Conservation (phyloP, 2,113 vertebrate species). For the Cyprinodon variegatus region DNA sequence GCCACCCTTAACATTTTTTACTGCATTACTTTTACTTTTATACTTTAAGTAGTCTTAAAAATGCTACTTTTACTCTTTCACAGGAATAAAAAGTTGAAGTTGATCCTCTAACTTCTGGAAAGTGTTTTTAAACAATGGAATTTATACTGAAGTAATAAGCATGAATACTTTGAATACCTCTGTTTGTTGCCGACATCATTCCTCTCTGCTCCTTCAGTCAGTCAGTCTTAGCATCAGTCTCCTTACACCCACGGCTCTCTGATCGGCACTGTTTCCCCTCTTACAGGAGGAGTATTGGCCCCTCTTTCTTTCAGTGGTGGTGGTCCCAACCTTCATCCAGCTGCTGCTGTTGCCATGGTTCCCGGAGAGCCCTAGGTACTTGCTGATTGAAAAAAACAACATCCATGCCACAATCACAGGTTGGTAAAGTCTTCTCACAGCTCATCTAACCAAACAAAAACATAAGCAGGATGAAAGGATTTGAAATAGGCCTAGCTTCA, state of each 20-base stretch:
- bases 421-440: constrained; percentile 54
- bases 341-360: constrained; percentile 88
- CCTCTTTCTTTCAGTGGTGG: constrained; percentile 84
- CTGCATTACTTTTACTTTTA: too few relatives aligned
- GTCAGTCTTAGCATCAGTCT: not conserved
- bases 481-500: not conserved
- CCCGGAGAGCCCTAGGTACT: constrained; percentile 90
- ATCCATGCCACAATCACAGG: constrained; percentile 84
- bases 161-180: too few relatives aligned
- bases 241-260: not conserved
- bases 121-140: too few relatives aligned
- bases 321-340: constrained; percentile 86
- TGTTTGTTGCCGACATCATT: too few relatives aligned
- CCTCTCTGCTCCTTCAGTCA: too few relatives aligned
- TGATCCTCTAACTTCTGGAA: too few relatives aligned
- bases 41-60: too few relatives aligned
- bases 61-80: too few relatives aligned
- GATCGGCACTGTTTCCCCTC: not conserved
- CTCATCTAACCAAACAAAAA: not conserved
- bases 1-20: too few relatives aligned
- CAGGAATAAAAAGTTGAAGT: too few relatives aligned
- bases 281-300: constrained; percentile 90
- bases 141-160: too few relatives aligned
- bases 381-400: constrained; percentile 88
- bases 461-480: not conserved